Evolutionary conservation across 1,140 invertebrate genomes (phyloP), one percentile per base, ranked within the genome.

Genomic region (Caenorhabditis inopinata): DNA sequence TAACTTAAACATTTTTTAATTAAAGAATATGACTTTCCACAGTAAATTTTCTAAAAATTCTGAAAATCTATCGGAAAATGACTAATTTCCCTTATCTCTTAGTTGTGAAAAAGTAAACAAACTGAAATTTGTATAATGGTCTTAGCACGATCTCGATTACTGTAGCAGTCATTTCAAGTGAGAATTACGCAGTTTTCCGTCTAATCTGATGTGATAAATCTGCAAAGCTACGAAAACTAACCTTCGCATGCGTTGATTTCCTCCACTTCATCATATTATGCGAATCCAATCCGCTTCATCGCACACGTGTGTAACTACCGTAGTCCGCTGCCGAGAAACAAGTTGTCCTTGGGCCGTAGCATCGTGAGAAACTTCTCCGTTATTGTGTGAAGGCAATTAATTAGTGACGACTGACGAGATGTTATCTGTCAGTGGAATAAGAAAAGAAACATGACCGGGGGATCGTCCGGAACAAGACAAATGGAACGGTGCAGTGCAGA

Each of bases 281-380:
- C 47, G 16, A 48, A 48, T n/a, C n/a, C 14, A 58, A 58, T 58
- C 27, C 51, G 51, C 51, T 3, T 58, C 51, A 21, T 16, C 51
- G 51, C 51, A 58, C 51, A 58, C 51, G 51, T 58, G 51, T 58
- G 51, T 58, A 32, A 58, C 51, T 16, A 58, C 51, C 25, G 51
- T 58, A 58, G 32, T 58, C 51, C n/a, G n/a, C 2, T 7, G 27
- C n/a, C n/a, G n/a, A n/a, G n/a, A n/a, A n/a, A n/a, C 18, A 58
- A 58, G 25, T 58, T 58, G 51, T 58, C 51, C 51, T 58, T 58
- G 51, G 51, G 16, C 23, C 51, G 5, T 14, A 5, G 14, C 51
- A 58, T 32, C 51, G 51, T 58, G 51, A 58, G 51, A 58, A 58
- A 58, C 51, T 58, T 58, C 27, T 29, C n/a, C 25, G 7, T 32